Evolutionary conservation across 2,888 invertebrate genomes (phyloP).

Genomic region (Brachyptera risi): DNA sequence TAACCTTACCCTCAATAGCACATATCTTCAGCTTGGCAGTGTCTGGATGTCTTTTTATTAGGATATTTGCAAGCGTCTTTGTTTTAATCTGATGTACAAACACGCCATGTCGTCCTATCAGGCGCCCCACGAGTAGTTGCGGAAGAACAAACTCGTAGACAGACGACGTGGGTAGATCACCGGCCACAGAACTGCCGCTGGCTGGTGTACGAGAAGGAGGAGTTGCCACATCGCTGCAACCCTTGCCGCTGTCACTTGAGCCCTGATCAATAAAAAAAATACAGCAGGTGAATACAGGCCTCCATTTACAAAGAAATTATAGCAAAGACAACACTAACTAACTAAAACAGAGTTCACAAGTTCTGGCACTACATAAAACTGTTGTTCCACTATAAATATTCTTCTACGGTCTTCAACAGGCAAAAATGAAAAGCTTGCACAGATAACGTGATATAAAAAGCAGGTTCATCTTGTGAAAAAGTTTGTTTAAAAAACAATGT

Average conservation of each 20-base stretch:
- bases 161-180: conserved; percentile 44
- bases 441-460: too few species aligned
- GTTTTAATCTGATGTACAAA: conserved; percentile 77
- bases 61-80: conserved; percentile 72
- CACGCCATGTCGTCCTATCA: conserved; percentile 80
- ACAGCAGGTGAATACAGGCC: too few species aligned
- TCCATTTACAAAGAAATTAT: too few species aligned
- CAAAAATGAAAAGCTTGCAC: too few species aligned
- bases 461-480: too few species aligned
- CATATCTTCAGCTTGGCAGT: conserved; percentile 75
- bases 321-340: too few species aligned
- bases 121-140: conserved; percentile 71
- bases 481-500: too few species aligned
- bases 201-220: conserved; percentile 55
- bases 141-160: conserved; percentile 72
- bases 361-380: too few species aligned
- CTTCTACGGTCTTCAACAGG: too few species aligned
- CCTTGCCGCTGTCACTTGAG: conserved; percentile 81
- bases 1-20: conserved; percentile 66
- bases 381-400: too few species aligned
- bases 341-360: too few species aligned
- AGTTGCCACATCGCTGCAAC: conserved; percentile 67
- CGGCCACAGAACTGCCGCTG: conserved; percentile 46
- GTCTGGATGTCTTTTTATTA: conserved; percentile 73
- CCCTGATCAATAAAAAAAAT: conserved; percentile 48